Evolutionary conservation across 2,888 invertebrate species (phyloP).

Genomic region (Hemicrepidius hirtus): DNA sequence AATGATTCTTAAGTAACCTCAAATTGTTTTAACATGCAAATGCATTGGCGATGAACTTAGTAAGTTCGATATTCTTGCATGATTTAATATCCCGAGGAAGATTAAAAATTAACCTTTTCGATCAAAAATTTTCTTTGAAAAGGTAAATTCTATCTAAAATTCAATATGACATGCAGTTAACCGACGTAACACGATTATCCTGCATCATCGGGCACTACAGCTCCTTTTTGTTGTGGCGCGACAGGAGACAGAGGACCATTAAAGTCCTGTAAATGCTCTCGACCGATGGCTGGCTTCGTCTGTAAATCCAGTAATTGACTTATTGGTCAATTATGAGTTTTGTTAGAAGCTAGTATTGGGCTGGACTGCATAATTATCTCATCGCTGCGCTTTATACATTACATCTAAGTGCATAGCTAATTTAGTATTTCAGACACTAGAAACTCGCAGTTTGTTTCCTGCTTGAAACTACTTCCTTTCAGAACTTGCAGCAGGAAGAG

Average conservation of each 20-base stretch:
- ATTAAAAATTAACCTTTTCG: conserved; percentile 4
- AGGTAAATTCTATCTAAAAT: conserved; percentile 32
- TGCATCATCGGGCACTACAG: conserved; percentile 41
- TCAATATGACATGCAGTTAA: conserved; percentile 40
- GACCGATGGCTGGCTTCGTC: conserved; percentile 9
- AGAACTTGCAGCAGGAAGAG: too few relatives aligned
- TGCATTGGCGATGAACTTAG: not conserved
- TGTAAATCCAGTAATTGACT: conserved; percentile 29
- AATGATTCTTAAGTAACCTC: conserved; percentile 21
- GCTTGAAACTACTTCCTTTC: not conserved
- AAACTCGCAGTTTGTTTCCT: not conserved
- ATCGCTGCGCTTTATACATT: conserved; percentile 11
- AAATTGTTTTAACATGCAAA: conserved; percentile 20
- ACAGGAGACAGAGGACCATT: conserved; percentile 29
- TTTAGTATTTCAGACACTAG: not conserved
- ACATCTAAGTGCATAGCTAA: conserved; percentile 12
- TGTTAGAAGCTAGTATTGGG: not conserved
- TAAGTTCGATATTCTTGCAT: not conserved
- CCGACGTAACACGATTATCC: conserved; percentile 43
- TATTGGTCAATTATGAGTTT: conserved; percentile 35
- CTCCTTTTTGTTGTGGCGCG: conserved; percentile 29
- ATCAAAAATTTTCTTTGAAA: not conserved
- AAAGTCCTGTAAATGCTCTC: conserved; percentile 29
- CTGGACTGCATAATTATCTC: conserved; percentile 26
- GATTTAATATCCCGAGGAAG: not conserved